Evolutionary conservation across 2,113 vertebrate species (phyloP).

Genomic region (Elephantulus edwardii): DNA sequence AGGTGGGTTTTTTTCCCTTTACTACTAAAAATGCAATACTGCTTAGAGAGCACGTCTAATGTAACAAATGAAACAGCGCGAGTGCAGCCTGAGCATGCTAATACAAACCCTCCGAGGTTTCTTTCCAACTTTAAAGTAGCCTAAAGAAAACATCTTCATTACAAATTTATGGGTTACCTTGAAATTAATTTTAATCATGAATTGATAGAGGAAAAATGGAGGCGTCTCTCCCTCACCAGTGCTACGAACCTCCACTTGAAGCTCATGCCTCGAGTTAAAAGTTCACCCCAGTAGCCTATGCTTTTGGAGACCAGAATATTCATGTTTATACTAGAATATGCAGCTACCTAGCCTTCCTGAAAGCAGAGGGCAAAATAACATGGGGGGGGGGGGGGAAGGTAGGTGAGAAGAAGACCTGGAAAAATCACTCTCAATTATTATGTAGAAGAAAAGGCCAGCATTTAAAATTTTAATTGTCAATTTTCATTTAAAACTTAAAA

Average conservation of each 20-base stretch:
- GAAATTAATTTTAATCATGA: constrained; percentile 63
- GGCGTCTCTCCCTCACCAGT: neutral
- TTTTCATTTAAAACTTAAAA: too few species aligned
- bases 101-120: constrained; percentile 54
- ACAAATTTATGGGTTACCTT: constrained; percentile 42
- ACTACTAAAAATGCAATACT: constrained; percentile 52
- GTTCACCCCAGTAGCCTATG: neutral
- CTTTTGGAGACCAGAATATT: constrained; percentile 46
- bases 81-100: neutral
- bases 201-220: constrained; percentile 37
- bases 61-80: constrained; percentile 43
- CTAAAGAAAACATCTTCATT: constrained; percentile 62
- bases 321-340: neutral
- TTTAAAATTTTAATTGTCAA: too few species aligned
- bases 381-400: neutral
- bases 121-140: constrained; percentile 55
- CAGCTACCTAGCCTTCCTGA: constrained; percentile 31
- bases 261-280: constrained; percentile 22
- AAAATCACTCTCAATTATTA: constrained; percentile 27
- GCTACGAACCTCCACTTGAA: constrained; percentile 4
- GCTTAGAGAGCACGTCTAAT: constrained; percentile 57
- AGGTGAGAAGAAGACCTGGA: too few species aligned
- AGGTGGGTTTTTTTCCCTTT: constrained; percentile 43
- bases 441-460: constrained; percentile 16
- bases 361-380: neutral